Conservation (phyloP, 1,140 invertebrate genomes). For the Drosophila chauvacae region DNA sequence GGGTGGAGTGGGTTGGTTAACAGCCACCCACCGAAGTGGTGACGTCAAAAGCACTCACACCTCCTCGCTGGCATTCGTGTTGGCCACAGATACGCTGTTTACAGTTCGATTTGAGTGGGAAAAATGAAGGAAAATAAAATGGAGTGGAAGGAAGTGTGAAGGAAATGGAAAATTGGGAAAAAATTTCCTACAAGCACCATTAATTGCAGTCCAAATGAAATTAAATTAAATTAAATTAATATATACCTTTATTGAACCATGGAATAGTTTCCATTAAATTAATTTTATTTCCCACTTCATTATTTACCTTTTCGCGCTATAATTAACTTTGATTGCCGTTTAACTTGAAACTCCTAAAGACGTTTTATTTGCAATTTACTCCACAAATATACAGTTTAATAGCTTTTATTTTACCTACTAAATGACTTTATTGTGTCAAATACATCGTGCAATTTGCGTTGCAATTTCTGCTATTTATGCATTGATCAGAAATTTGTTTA, state of each 20-base stretch:
- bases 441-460: conserved; percentile 13
- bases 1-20: neutral
- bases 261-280: neutral
- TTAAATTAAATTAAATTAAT: too few relatives aligned
- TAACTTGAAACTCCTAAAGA: neutral
- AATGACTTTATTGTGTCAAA: conserved; percentile 18
- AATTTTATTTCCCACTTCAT: neutral
- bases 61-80: neutral
- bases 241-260: neutral
- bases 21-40: conserved; percentile 17
- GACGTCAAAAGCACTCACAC: conserved; percentile 40
- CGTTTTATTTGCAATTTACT: neutral
- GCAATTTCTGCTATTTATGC: conserved; percentile 62
- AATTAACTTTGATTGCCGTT: neutral
- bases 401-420: neutral
- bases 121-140: neutral
- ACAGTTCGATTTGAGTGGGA: conserved; percentile 61
- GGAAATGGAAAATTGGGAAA: conserved; percentile 54
- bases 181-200: conserved; percentile 23
- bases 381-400: neutral
- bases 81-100: conserved; percentile 43
- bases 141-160: conserved; percentile 9
- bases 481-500: conserved; percentile 73
- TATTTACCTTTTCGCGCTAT: neutral
- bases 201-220: conserved; percentile 2